A percentile compares a stretch with the other conserved stretches of the same genome.
These are phyloP conservation scores for Discoglossus pictus DNA, from an alignment of 2,797 vertebrate species.

Conservation along the genomic window DNA sequence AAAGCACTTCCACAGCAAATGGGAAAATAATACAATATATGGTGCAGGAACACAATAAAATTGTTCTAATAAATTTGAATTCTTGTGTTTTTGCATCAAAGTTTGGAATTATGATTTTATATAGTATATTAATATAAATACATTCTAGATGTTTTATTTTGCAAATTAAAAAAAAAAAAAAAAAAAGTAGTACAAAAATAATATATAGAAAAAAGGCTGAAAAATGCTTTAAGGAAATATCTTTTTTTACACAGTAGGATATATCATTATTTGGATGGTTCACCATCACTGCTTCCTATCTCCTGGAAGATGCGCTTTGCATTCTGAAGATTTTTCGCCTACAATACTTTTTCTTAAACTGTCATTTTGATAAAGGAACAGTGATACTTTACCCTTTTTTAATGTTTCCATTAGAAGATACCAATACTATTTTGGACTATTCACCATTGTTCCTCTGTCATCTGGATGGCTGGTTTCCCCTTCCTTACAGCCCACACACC, in stretches of 20 bases:
- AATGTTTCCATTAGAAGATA: slow-evolving; percentile 53
- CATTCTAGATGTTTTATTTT: no score
- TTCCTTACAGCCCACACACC: slow-evolving; percentile 57
- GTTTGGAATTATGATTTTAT: no score
- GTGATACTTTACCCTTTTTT: slow-evolving; percentile 45
- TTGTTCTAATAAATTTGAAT: no score
- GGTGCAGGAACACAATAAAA: no score
- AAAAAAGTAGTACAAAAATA: neutral
- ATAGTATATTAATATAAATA: no score
- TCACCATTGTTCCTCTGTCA: slow-evolving; percentile 50
- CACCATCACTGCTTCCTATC: slow-evolving; percentile 36
- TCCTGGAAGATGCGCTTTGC: slow-evolving; percentile 38
- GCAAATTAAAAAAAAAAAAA: neutral
- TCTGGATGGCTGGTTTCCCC: slow-evolving; percentile 57
- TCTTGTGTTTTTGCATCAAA: no score
- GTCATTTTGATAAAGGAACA: slow-evolving; percentile 39
- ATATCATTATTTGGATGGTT: slow-evolving; percentile 42
- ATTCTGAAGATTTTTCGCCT: slow-evolving; percentile 22
- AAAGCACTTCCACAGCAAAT: no score
- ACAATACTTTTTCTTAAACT: slow-evolving; percentile 6
- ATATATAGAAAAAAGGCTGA: neutral
- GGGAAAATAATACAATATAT: no score
- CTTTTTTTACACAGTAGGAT: slow-evolving; percentile 32
- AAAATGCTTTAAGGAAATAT: slow-evolving; percentile 17
- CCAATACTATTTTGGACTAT: slow-evolving; percentile 54